Evolutionary conservation across 2,888 invertebrate genomes (phyloP).

Genomic region (Leucoma salicis): DNA sequence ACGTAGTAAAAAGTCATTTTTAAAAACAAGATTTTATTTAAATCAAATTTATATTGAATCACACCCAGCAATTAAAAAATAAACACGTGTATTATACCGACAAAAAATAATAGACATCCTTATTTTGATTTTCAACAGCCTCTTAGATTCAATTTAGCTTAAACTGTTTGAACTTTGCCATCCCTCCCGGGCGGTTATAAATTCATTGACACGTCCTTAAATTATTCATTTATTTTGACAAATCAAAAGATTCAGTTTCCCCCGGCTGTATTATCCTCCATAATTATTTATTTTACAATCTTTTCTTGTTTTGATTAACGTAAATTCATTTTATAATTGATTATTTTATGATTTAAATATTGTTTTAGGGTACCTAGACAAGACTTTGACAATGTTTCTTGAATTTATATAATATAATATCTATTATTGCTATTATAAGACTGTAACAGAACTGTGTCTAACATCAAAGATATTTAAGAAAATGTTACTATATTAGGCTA

Average conservation of each 20-base stretch:
- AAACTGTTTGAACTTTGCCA: constrained; percentile 17
- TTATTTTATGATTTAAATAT: constrained; percentile 21
- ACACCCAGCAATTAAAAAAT: no score
- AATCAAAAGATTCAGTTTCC: constrained; percentile 24
- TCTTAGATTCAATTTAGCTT: constrained; percentile 21
- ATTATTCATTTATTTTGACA: constrained; percentile 16
- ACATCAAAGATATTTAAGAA: no score
- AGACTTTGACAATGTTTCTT: no score
- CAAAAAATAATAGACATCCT: background rate
- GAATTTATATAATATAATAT: no score
- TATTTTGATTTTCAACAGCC: background rate
- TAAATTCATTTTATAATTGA: constrained; percentile 26
- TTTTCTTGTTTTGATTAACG: constrained; percentile 25
- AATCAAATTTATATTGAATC: no score
- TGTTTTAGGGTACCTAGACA: no score
- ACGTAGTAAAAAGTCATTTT: no score
- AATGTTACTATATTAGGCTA: no score
- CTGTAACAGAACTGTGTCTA: no score
- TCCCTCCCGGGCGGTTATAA: constrained; percentile 24
- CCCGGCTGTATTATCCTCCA: constrained; percentile 2
- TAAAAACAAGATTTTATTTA: no score
- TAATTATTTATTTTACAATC: constrained; percentile 9
- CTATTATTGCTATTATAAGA: no score
- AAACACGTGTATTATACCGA: no score
- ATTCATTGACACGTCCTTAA: constrained; percentile 16